Evolutionary conservation across 23 tunicate genomes (phyloP).

Genomic region (Trididemnum clinides): DNA sequence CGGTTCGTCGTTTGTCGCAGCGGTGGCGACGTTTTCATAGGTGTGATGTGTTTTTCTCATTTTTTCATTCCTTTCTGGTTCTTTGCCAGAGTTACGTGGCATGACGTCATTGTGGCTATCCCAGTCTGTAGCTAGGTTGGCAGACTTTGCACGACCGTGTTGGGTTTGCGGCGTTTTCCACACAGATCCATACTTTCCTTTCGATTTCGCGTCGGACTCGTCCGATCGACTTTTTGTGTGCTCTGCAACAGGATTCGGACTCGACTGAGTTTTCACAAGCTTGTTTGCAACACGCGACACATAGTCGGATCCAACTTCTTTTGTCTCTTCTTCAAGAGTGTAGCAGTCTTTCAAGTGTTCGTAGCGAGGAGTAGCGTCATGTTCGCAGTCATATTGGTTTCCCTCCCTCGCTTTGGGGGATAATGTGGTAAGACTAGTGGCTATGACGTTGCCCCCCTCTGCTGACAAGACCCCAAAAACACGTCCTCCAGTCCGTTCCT

Average conservation of each 20-base stretch:
- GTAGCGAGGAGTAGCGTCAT: constrained; percentile 2
- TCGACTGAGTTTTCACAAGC: neutral
- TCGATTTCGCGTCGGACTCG: neutral
- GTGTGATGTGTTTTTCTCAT: neutral
- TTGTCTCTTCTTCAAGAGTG: neutral
- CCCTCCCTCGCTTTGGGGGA: neutral
- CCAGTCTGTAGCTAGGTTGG: constrained; percentile 3
- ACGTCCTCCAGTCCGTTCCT: constrained; percentile 35
- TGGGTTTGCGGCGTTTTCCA: constrained; percentile 77
- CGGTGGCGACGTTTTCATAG: neutral
- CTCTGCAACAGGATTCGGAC: neutral
- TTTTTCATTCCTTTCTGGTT: neutral
- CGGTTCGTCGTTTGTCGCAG: neutral
- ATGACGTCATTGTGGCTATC: neutral
- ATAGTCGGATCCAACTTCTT: neutral
- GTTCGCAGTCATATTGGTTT: neutral
- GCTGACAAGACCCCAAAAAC: constrained; percentile 52
- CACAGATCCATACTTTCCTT: constrained; percentile 66
- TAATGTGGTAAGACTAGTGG: constrained; percentile 39
- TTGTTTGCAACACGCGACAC: neutral
- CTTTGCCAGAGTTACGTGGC: neutral
- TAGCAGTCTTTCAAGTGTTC: constrained; percentile 18
- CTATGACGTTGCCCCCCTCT: constrained; percentile 25
- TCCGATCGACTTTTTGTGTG: constrained; percentile 40
- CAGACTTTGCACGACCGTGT: constrained; percentile 45